Evolutionary conservation across 2,888 invertebrate species (phyloP), one percentile per base, ranked within the genome.

Genomic region (Oscheius sp.): DNA sequence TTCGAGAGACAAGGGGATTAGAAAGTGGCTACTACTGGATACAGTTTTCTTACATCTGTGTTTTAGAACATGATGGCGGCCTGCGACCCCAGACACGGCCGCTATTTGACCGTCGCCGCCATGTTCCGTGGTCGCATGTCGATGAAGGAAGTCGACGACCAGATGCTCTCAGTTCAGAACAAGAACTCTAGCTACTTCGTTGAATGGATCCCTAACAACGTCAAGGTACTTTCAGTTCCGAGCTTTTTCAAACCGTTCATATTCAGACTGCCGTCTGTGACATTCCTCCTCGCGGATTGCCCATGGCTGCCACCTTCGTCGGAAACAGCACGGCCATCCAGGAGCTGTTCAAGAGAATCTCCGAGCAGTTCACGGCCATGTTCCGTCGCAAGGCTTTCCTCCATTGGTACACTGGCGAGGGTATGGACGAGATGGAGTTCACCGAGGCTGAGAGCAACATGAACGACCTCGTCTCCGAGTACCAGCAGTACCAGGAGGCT

Each of bases 381-480:
- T 96, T 96, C 92, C 93, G 95, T 84, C 93, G 96, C 87, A 96
- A 95, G 91, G 96, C 96, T 89, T 96, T 96, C 93, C 93, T 96
- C 90, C 96, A 96, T 92, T 96, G 96, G 96, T 96, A 96, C 92
- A 96, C 95, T 33, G 96, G 96, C 70, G 96, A 96, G 91, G 96
- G 96, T 77, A 96, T 96, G 96, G 96, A 96, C 91, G 95, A 96
- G 91, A 94, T 95, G 94, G 96, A 96, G 91, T 96, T 96, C 91
- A 95, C 94, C 75, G 96, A 96, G 89, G 96, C 96, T 1, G 96
- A 96, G 91, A 94, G 94, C 89, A 96, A 96, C 92, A 95, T 96
- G 92, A 95, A 91, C 94, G 92, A 92, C 85, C 84, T 91, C 72
- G 90, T 91, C 68, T 82, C 81, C 32, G 87, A 87, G 63, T 87